Base-by-base conservation (phyloP, 2,797 vertebrate species). In the Coreius guichenoti region DNA sequence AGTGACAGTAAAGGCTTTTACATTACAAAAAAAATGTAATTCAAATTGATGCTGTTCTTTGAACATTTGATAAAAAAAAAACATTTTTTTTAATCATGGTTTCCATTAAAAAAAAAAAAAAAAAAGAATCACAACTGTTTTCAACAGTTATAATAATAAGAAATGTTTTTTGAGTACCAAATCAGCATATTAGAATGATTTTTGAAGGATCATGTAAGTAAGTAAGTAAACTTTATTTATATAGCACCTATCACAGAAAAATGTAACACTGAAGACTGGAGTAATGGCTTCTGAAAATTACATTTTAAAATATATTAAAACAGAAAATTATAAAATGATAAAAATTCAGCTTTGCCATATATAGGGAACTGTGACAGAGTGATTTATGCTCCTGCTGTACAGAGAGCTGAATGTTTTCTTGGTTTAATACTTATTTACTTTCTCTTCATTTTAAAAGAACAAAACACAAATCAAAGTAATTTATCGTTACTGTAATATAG, bases 341-440 rank as follows among this genome's bases (percentile, higher is more conserved):
- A 3, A 65, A 31, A 65, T 8, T 8, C 7, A 17, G 63, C 63
- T 65, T 31, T 8, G 2, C 51, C 51, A 49, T 49, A 49, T 21
- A 54, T 54, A 54, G 51, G 19, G 51, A 21, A 54, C 6, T 19
- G 5, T 45, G 58, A 26, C 23, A 65, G 12, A 75, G 12, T 75
- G 72, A 65, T 83, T 75, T 67, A 75, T 65, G 9, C 54, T 47
- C 19, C 81, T 21, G n/a, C 58, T 75, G 29, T 65, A 75, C 8
- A 26, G 69, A 43, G 1, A n/a, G 56, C 36, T 33, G 58, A 56
- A 56, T 43, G 5, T 11, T 67, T 76, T 49, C 29, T 75, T 58
- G 3, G 13, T 65, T 65, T 31, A 7, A 49, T 43, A 54, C 73
- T 49, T 43, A 49, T 61, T 39, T 49, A 14, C 56, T 14, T 80